Evolutionary conservation across 2,113 vertebrate genomes (phyloP).

Genomic region (Platichthys flesus): DNA sequence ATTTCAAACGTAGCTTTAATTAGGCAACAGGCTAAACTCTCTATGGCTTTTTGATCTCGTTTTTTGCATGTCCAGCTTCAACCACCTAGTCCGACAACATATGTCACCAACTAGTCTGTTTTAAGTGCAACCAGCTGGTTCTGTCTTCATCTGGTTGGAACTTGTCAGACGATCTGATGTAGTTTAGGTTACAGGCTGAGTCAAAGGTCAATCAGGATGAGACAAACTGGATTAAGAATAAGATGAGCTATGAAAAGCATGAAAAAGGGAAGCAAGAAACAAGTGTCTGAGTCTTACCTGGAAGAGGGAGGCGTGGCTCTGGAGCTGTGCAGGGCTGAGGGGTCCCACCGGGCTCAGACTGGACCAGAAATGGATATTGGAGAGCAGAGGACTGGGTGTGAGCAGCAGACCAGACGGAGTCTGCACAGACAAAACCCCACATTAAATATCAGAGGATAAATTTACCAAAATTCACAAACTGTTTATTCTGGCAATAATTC

Average conservation of each 20-base stretch:
- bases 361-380: slow-evolving; percentile 98
- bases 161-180: neutral
- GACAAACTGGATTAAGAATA: neutral
- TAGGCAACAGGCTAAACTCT: too few relatives aligned
- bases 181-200: neutral
- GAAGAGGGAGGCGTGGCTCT: slow-evolving; percentile 92
- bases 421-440: slow-evolving; percentile 73
- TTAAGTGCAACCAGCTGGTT: neutral
- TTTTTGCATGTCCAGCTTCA: too few relatives aligned
- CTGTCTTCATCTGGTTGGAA: neutral
- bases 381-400: slow-evolving; percentile 92
- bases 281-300: slow-evolving; percentile 84
- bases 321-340: slow-evolving; percentile 92
- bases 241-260: too few relatives aligned
- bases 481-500: slow-evolving; percentile 51
- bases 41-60: too few relatives aligned
- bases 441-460: slow-evolving; percentile 38
- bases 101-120: too few relatives aligned
- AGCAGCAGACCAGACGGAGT: slow-evolving; percentile 93
- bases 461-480: neutral
- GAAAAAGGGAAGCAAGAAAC: neutral
- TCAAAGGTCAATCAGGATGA: neutral
- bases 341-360: slow-evolving; percentile 95
- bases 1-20: too few relatives aligned
- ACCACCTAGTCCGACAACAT: too few relatives aligned